These are phyloP conservation scores for Nothobranchius kuhntae DNA, from an alignment of 2,113 vertebrate genomes.

Conservation along the genomic window DNA sequence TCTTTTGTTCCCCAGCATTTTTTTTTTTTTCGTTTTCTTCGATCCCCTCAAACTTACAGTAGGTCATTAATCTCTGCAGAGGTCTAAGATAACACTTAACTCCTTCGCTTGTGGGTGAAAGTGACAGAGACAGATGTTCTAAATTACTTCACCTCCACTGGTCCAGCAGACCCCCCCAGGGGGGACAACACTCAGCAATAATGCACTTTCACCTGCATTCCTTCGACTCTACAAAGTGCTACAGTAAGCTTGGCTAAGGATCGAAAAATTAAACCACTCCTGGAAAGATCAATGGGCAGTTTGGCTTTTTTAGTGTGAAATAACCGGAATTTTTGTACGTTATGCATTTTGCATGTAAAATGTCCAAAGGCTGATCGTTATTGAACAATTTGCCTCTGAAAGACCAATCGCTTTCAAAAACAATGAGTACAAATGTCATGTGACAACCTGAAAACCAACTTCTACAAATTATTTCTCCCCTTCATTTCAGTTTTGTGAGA, in stretches of 20 bases:
- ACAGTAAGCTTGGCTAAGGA: neutral
- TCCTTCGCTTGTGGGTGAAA: constrained; percentile 41
- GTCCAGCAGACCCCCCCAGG: constrained; percentile 11
- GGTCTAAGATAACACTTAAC: constrained; percentile 50
- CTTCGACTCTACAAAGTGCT: neutral
- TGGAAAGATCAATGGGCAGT: too few species aligned
- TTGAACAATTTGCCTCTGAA: constrained; percentile 2
- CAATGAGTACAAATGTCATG: neutral
- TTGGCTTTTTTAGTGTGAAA: too few species aligned
- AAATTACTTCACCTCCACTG: constrained; percentile 60
- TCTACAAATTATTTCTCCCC: neutral
- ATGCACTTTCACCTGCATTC: constrained; percentile 23
- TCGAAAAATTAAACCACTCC: neutral
- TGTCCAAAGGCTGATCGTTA: neutral
- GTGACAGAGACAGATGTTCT: constrained; percentile 68
- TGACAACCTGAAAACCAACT: neutral
- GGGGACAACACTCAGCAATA: constrained; percentile 36
- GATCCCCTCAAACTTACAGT: constrained; percentile 19
- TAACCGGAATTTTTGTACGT: too few species aligned
- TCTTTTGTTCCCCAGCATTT: neutral
- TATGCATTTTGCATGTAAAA: neutral
- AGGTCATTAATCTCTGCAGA: constrained; percentile 53
- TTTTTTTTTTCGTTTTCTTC: neutral
- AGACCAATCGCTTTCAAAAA: neutral
- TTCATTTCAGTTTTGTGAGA: neutral